Evolutionary conservation across 2,888 invertebrate species (phyloP).

Genomic region (Gisinianus flammeolus): DNA sequence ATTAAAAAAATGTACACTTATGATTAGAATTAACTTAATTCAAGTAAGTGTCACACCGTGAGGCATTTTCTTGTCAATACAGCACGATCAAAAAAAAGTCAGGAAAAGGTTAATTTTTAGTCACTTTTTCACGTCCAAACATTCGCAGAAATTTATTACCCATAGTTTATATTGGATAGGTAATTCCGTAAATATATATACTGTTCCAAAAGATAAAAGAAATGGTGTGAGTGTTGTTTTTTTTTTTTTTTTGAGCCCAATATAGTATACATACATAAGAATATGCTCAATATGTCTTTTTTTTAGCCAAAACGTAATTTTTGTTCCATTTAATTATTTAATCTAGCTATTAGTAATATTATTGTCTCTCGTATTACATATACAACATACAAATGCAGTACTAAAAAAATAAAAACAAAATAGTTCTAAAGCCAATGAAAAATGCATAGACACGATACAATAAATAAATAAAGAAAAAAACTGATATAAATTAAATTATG

Average conservation of each 20-base stretch:
- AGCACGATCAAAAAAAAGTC: no score
- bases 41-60: no score
- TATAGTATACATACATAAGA: background rate
- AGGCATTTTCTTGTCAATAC: no score
- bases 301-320: background rate
- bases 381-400: background rate
- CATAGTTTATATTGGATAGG: background rate
- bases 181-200: no score
- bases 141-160: background rate
- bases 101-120: background rate
- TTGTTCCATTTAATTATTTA: background rate
- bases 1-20: background rate
- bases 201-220: background rate
- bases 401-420: background rate
- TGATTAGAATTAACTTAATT: background rate
- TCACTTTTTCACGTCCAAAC: conserved; percentile 4
- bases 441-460: background rate
- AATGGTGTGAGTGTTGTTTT: background rate
- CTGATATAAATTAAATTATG: no score
- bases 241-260: background rate
- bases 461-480: no score
- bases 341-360: background rate
- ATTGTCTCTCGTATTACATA: background rate
- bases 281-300: background rate
- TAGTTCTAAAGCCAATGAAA: background rate